Conservation (phyloP, 2,113 vertebrate species). For the Pelusios castaneus region DNA sequence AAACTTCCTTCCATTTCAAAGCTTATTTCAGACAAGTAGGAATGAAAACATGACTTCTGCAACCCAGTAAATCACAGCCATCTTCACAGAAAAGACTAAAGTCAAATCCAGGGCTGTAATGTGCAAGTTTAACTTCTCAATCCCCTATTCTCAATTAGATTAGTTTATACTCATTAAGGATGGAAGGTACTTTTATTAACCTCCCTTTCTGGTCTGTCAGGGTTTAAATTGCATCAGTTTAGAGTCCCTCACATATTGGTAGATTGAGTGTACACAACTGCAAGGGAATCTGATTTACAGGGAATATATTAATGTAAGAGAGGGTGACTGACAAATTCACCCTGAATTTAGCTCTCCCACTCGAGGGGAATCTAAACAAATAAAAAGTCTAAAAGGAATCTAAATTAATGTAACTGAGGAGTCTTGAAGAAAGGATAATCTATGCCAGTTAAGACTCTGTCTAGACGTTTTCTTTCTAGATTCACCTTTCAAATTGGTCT, state of each 20-base stretch:
- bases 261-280: not conserved
- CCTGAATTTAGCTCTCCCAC: not conserved
- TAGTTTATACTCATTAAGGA: not conserved
- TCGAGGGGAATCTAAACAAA: not conserved
- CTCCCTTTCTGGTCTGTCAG: not conserved
- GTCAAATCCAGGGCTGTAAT: not conserved
- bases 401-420: not conserved
- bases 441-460: not conserved
- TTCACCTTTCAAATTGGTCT: not conserved
- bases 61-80: not conserved
- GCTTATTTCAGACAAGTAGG: not conserved
- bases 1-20: not conserved
- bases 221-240: not conserved
- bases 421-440: not conserved
- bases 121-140: not conserved
- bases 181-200: not conserved
- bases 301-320: not conserved
- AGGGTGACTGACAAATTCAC: not conserved
- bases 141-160: not conserved
- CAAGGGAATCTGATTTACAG: not conserved
- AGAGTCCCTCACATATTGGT: not conserved
- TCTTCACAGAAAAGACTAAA: not conserved
- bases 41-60: not conserved
- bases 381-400: not conserved
- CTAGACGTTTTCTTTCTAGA: not conserved